Percentiles rank a stretch among this genome's conserved stretches.
Conservation (phyloP, 2,888 invertebrate genomes). For the Conomelus anceps region DNA sequence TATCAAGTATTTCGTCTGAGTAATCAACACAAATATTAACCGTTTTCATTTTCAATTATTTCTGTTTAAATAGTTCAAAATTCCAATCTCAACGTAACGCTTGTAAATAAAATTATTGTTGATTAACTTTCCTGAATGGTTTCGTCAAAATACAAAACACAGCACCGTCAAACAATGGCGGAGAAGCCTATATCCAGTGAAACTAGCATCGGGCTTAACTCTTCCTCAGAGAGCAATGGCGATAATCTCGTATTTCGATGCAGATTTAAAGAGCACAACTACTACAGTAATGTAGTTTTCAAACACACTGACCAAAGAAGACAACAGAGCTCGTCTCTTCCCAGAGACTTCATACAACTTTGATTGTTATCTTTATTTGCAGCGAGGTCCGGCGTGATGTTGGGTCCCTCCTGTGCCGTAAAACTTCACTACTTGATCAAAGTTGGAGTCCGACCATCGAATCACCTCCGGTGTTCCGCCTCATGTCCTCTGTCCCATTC, state of each 20-base stretch:
- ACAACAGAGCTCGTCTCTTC: neutral
- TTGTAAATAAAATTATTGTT: too few relatives aligned
- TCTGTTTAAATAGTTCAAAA: too few relatives aligned
- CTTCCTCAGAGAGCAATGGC: neutral
- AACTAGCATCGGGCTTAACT: neutral
- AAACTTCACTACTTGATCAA: slow-evolving; percentile 12
- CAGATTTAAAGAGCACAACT: neutral
- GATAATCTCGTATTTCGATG: neutral
- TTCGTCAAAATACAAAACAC: too few relatives aligned
- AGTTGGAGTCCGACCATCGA: neutral
- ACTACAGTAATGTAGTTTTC: neutral
- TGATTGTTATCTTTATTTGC: slow-evolving; percentile 11
- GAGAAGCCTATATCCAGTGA: neutral
- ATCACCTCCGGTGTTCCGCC: neutral
- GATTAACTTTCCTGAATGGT: too few relatives aligned
- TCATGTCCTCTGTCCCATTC: neutral
- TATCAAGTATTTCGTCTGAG: too few relatives aligned
- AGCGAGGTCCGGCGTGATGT: neutral
- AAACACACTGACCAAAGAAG: neutral
- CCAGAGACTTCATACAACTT: slow-evolving; percentile 1
- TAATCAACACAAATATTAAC: too few relatives aligned
- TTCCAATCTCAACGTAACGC: too few relatives aligned
- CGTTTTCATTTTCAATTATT: too few relatives aligned
- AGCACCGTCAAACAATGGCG: neutral
- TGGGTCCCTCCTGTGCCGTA: neutral